Evolutionary conservation across 2,797 vertebrate species (phyloP), one percentile per base, ranked within the genome.

Genomic region (Acipenser transmontanus): DNA sequence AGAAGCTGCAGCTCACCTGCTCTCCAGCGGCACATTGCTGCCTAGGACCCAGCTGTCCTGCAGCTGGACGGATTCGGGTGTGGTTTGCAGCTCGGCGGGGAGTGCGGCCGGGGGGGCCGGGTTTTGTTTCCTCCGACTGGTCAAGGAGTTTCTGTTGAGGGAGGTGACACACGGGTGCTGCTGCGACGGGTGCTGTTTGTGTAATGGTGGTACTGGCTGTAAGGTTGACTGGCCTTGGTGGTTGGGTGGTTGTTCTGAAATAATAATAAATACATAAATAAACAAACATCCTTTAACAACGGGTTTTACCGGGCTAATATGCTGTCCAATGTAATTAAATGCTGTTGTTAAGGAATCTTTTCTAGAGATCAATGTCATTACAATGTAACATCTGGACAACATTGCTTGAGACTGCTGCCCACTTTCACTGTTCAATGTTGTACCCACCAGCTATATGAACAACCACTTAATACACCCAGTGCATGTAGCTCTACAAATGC

Each of bases 21-120:
- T 98, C 89, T 99, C 95, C 93, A 99, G 92, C 87, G 94, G 95
- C 66, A 97, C 94, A 92, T 97, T 97, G 92, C 95, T 95, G 88
- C 96, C 96, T 92, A 99, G 92, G 85, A 99, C 96, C 96, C 96
- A 99, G 95, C 96, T 99, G 94, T 98, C 96, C 92, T 99, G 97
- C 94, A 99, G 96, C 94, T 98, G 97, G 93, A 97, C 96, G 76
- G 96, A 98, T 94, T 99, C 96, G 70, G 96, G 95, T 84, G 97
- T 96, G 84, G 95, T 96, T 91, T 97, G 97, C 92, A 99, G 92
- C 88, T 98, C 96, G 85, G 94, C 92, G 89, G 94, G 94, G 91
- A 96, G 90, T 82, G 92, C 95, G 92, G 90, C 94, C 89, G 94
- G 84, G 83, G 94, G 93, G 76, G 94, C 93, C 81, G 95, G 95